Evolutionary conservation across 1,140 invertebrate genomes (phyloP), one percentile per base, ranked within the genome.

Genomic region (Aphelinus certus): DNA sequence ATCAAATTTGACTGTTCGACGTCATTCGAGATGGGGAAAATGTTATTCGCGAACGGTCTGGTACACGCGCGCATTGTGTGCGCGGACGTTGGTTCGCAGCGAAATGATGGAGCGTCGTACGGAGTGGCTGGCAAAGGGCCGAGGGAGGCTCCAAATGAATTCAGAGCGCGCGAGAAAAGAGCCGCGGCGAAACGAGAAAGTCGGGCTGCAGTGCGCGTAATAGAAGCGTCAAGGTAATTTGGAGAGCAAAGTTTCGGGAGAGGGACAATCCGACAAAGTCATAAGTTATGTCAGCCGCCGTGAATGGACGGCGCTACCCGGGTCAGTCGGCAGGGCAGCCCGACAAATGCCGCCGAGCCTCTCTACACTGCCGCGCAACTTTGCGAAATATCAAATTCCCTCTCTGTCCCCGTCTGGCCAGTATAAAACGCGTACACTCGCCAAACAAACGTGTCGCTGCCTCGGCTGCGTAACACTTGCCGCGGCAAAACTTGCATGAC

Each of bases 241-340:
- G 1, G 47, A 53, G 62, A 26, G 48, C 26, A 73, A 73, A 73
- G 63, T 73, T 73, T 73, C 56, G 43, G 26, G 57, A 64, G 51
- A 57, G 42, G 7, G 61, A 57, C 7, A 26, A n/a, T 10, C 47
- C 9, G 10, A 42, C 5, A 61, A 61, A 67, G 71, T 61, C 71
- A 73, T 73, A 73, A 73, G 71, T 73, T 73, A 73, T 49, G 71
- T 73, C 63, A 73, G 63, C 67, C 26, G 26, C 26, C 67, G 66
- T 67, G 63, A 73, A 73, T 73, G 67, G 67, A 73, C 61, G 55
- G 56, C 48, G 64, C 67, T 67, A 26, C 26, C 26, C 55, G 64
- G 71, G 71, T 73, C 64, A 73, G 47, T 60, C 64, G 71, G 42
- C 45, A 26, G 26, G 26, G 26, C 26, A 73, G 51, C 26, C 69